Percentiles rank a stretch among this genome's conserved stretches.
Conservation (phyloP, 2,797 vertebrate species). For the Falco peregrinus region DNA sequence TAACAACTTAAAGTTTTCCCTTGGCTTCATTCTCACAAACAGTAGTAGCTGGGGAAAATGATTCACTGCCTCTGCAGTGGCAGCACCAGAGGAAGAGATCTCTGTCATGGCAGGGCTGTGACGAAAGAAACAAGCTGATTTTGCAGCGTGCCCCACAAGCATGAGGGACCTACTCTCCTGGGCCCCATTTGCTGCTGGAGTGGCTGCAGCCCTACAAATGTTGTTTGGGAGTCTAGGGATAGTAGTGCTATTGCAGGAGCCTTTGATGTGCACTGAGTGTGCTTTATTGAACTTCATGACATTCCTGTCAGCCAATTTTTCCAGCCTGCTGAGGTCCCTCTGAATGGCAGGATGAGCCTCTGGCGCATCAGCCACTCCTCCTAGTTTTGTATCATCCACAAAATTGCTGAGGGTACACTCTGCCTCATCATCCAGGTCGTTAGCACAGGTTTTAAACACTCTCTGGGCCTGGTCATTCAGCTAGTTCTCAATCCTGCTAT, state of each 20-base stretch:
- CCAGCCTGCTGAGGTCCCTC: too few relatives aligned
- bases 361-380: too few relatives aligned
- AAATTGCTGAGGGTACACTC: too few relatives aligned
- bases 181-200: neutral
- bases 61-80: constrained; percentile 60
- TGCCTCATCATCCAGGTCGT: too few relatives aligned
- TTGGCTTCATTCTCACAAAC: constrained; percentile 54
- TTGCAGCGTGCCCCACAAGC: neutral
- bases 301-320: too few relatives aligned
- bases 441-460: too few relatives aligned
- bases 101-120: constrained; percentile 19
- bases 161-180: neutral
- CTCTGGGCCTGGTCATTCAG: too few relatives aligned
- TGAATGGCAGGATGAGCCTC: too few relatives aligned
- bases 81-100: constrained; percentile 43
- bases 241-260: neutral
- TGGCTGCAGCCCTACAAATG: neutral
- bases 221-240: neutral
- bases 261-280: neutral
- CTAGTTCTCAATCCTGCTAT: too few relatives aligned
- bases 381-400: too few relatives aligned
- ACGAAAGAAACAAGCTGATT: constrained; percentile 28
- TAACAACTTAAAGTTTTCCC: constrained; percentile 47
- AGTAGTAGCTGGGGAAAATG: constrained; percentile 31
- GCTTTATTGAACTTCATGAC: neutral